These are phyloP conservation scores for Lepilemur ruficaudatus DNA, from an alignment of 2,797 vertebrate species.

Conservation along the genomic window DNA sequence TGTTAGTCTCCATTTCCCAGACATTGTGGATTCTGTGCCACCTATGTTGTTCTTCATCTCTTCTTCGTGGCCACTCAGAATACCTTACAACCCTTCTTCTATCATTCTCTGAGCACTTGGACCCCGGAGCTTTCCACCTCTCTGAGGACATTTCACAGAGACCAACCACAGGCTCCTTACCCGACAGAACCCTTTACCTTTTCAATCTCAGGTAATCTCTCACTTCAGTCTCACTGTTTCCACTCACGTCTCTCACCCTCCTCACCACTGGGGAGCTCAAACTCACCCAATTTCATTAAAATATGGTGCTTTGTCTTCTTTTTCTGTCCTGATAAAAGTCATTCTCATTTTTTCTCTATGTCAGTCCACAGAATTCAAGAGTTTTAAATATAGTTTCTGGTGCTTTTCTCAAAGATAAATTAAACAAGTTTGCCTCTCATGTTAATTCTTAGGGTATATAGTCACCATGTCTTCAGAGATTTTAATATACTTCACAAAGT, in stretches of 20 bases:
- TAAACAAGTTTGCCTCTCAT: not conserved
- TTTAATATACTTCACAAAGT: not conserved
- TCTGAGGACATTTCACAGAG: not conserved
- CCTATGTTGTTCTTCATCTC: not conserved
- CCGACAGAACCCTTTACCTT: not conserved
- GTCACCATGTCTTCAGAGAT: not conserved
- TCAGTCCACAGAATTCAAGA: not conserved
- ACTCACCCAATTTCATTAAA: not conserved
- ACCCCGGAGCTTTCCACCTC: not conserved
- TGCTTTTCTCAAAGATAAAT: conserved; percentile 30
- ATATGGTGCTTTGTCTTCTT: not conserved
- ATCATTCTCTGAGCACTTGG: not conserved
- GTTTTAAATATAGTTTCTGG: not conserved
- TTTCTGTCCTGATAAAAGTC: not conserved
- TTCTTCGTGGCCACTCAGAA: not conserved
- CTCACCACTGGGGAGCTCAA: not conserved
- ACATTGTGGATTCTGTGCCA: rapidly evolving
- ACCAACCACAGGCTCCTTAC: no score
- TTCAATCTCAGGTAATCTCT: not conserved
- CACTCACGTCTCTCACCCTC: not conserved
- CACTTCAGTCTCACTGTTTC: not conserved
- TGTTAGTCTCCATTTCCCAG: not conserved
- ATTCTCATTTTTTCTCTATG: not conserved
- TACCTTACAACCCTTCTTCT: not conserved
- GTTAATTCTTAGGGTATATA: not conserved